These are phyloP conservation scores for Gerris lacustris DNA, from an alignment of 2,888 invertebrate genomes.

Conservation along the genomic window DNA sequence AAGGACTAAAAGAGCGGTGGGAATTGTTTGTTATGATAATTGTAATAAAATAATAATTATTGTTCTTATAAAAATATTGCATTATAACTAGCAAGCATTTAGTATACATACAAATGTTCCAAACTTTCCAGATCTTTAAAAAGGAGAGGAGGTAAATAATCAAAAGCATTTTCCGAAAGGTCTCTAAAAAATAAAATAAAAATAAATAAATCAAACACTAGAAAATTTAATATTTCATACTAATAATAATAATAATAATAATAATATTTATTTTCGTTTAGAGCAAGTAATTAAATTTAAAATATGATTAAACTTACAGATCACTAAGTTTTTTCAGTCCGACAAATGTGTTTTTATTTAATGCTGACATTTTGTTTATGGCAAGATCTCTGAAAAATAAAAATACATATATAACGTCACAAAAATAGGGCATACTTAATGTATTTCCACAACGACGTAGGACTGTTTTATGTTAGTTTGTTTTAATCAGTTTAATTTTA, in stretches of 20 bases:
- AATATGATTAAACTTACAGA: slow-evolving; percentile 37
- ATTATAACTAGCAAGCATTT: too few relatives aligned
- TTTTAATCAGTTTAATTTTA: too few relatives aligned
- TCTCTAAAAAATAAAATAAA: slow-evolving; percentile 38
- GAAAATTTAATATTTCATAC: background rate
- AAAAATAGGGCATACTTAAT: too few relatives aligned
- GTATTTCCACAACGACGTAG: too few relatives aligned
- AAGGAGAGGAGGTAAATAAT: slow-evolving; percentile 50
- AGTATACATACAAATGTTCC: slow-evolving; percentile 48
- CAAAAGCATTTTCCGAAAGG: slow-evolving; percentile 60
- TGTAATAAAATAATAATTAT: too few relatives aligned
- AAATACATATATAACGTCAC: slow-evolving; percentile 13
- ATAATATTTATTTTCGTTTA: background rate
- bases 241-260: too few relatives aligned
- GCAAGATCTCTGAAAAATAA: slow-evolving; percentile 54
- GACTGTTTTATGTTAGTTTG: too few relatives aligned
- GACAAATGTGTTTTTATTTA: slow-evolving; percentile 56
- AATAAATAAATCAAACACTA: background rate
- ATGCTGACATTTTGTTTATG: slow-evolving; percentile 52
- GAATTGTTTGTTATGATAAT: too few relatives aligned
- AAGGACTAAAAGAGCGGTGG: too few relatives aligned
- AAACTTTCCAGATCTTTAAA: slow-evolving; percentile 52
- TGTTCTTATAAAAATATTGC: too few relatives aligned
- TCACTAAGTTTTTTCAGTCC: slow-evolving; percentile 48
- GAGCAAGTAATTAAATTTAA: background rate